Evolutionary conservation across 2,797 vertebrate species (phyloP), one percentile per base, ranked within the genome.

Genomic region (Pseudochaenichthys georgianus): DNA sequence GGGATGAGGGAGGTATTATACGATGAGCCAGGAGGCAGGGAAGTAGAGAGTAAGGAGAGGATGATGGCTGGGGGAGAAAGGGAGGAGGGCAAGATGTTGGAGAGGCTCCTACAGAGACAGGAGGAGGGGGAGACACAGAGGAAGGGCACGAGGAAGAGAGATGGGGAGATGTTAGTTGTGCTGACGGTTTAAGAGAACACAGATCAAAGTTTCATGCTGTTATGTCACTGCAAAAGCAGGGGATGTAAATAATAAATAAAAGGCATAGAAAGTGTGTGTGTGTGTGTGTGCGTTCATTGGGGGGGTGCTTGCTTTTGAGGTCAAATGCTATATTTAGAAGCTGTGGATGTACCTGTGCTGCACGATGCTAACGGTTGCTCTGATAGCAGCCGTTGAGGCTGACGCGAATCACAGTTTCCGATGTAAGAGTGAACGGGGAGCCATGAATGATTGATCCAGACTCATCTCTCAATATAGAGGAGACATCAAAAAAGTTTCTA

Each of bases 201-300:
- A 83, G 89, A 94, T 93, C 90, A 94, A 93, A 91, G 76, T 93
- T 93, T 92, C 87, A 93, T 94, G 91, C 75, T 73, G 91, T 89
- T 93, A 93, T 92, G 90, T 93, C 91, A 93, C 86, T 31, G 83
- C 86, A 78, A 84, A 88, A 59, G 86, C 80, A 82, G 77, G 72
- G 70, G 66, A 71, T 73, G 75, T 93, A 81, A 91, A 94, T 94
- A 90, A 93, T 93, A 77, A 71, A 93, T 89, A 74, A 74, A 79
- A 81, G 41, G 70, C 74, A 64, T 75, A 80, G 83, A 82, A 81
- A 68, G 74, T 64, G 53, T 53, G 34, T 46, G 55, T 46, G 61
- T 16, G 42, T 23, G 3, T 23, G 23, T 23, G 23, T 23, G 23
- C 23, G 23, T 81, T 70, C 76, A 76, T 74, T 9, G 34, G 72